These are phyloP conservation scores for Astropecten irregularis DNA, from an alignment of 53 echinoderm and acorn worm species.

Conservation along the genomic window DNA sequence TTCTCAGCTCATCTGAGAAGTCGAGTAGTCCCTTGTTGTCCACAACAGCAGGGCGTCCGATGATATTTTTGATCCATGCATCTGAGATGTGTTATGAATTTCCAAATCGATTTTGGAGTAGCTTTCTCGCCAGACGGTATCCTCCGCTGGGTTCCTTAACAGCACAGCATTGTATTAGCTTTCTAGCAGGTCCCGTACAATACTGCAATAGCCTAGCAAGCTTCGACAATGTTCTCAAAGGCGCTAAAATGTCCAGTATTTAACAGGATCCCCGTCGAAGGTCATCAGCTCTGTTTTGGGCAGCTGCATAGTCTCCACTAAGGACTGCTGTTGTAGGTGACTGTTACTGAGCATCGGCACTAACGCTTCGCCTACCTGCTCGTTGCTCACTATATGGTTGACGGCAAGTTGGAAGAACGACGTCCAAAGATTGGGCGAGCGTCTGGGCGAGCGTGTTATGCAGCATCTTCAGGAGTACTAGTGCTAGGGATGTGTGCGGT, in stretches of 20 bases:
- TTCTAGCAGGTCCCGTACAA: conserved; percentile 38
- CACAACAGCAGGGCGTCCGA: conserved; percentile 11
- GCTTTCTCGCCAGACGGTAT: conserved; percentile 17
- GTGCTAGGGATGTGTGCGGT: background rate
- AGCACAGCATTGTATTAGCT: conserved; percentile 22
- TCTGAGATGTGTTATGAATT: conserved; percentile 41
- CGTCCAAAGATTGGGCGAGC: background rate
- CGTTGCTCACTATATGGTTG: background rate
- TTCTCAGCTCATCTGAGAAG: conserved; percentile 53
- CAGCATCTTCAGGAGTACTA: background rate
- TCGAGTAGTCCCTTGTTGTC: conserved; percentile 23
- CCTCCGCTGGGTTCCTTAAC: conserved; percentile 29
- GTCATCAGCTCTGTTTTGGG: conserved; percentile 30
- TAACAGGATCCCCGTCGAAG: conserved; percentile 36
- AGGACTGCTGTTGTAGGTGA: conserved; percentile 31
- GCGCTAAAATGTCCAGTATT: conserved; percentile 41
- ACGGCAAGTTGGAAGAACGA: background rate
- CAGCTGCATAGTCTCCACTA: conserved; percentile 28
- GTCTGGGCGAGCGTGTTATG: too few relatives aligned
- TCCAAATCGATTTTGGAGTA: conserved; percentile 39
- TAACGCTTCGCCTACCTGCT: background rate
- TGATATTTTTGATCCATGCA: conserved; percentile 61
- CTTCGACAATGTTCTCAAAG: too few relatives aligned
- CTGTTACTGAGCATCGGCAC: conserved; percentile 17
- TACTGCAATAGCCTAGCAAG: conserved; percentile 21